Evolutionary conservation across 2,797 vertebrate genomes (phyloP), one percentile per base, ranked within the genome.

Genomic region (Anabas testudineus): DNA sequence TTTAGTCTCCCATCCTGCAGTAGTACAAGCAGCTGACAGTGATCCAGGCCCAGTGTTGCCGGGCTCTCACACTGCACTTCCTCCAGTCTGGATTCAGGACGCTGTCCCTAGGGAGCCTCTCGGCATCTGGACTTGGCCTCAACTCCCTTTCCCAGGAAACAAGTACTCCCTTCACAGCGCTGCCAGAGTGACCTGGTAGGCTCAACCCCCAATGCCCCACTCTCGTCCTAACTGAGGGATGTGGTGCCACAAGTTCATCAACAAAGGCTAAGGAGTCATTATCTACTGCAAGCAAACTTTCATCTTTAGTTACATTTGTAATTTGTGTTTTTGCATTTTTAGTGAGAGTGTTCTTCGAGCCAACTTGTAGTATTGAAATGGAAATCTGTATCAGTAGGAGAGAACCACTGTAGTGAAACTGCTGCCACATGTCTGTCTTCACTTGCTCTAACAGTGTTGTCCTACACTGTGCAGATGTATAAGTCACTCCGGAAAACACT

Each of bases 121-220:
- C 92, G 93, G 95, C 95, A 96, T 98, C 95, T 95, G 78, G 65
- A 87, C 95, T 96, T 98, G 97, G 97, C 97, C 93, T 64, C 84
- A 71, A 87, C 84, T 84, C 86, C 87, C 91, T 96, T 99, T 99
- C 97, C 96, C 96, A 96, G 95, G 95, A 95, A 98, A 95, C 93
- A 92, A 94, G 93, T 13, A 6, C 90, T 93, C 90, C 90, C 94
- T 95, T 96, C 91, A 92, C 89, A 90, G 90, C 24, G 28, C 85
- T 71, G 18, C 90, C 86, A 82, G 67, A 94, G 89, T 84, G 90
- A 93, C 92, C 94, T 73, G 91, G 58, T 76, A 85, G 75, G 76
- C 81, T 78, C 71, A 60, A 53, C 67, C 71, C 78, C 37, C 15
- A 32, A 32, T 55, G 74, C 70, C 77, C 60, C 2, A 13, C 55